These are phyloP conservation scores for Numenius phaeopus DNA, from an alignment of 2,797 vertebrate genomes.

Conservation along the genomic window DNA sequence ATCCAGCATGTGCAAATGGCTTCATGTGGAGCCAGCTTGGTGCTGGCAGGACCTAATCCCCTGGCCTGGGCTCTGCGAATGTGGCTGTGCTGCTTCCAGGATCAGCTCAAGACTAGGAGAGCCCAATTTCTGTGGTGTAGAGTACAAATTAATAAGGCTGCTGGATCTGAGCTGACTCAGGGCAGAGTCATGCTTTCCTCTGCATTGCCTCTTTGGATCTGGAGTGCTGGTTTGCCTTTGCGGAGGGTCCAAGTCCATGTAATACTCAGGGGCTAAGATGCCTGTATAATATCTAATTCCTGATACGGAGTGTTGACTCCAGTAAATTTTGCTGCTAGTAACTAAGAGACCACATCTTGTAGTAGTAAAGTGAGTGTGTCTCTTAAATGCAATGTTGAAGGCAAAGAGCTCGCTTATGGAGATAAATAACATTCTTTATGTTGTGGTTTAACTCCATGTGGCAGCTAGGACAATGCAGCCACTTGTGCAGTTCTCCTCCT, in stretches of 20 bases:
- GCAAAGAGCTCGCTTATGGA: not conserved
- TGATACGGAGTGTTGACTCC: not conserved
- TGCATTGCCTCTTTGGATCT: not conserved
- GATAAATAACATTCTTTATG: not conserved
- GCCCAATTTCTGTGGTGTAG: conserved; percentile 14
- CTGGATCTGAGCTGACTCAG: not conserved
- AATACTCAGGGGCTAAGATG: not conserved
- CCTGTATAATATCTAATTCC: not conserved
- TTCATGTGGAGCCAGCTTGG: not conserved
- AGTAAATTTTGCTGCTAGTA: not conserved
- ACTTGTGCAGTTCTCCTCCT: not conserved
- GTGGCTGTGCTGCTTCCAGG: conserved; percentile 40
- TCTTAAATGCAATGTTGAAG: not conserved
- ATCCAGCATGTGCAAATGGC: not conserved
- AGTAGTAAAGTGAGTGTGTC: not conserved
- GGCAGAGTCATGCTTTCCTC: not conserved
- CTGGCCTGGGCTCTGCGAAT: not conserved
- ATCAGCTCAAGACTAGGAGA: not conserved
- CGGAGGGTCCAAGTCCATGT: not conserved
- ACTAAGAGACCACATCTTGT: not conserved
- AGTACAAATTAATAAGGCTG: not conserved
- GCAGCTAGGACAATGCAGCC: not conserved
- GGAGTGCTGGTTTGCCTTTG: not conserved
- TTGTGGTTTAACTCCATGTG: not conserved
- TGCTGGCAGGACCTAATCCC: not conserved